Conservation (phyloP, 2,113 vertebrate genomes). For the Blennius ocellaris region DNA sequence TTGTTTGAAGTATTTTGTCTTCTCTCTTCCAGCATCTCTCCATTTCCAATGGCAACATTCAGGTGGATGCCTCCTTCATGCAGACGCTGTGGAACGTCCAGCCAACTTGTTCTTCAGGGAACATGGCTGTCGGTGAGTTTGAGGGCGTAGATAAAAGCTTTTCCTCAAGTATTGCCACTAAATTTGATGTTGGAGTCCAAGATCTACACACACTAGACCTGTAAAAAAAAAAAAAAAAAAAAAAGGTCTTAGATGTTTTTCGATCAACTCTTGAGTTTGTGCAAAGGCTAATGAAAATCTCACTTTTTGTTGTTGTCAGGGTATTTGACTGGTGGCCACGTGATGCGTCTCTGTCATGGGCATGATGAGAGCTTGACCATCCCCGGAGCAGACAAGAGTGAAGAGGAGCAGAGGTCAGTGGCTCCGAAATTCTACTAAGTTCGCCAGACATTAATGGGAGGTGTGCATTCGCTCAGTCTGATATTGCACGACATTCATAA, state of each 20-base stretch:
- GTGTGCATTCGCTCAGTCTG: too few species aligned
- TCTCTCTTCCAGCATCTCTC: conserved; percentile 90
- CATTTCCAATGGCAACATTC: conserved; percentile 88
- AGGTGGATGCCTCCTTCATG: conserved; percentile 98
- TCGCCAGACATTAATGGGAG: too few species aligned
- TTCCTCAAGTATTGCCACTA: not conserved
- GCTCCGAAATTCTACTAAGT: too few species aligned
- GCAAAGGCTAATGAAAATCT: not conserved
- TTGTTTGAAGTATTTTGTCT: not conserved
- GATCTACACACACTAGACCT: not conserved
- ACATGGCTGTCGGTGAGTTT: conserved; percentile 89
- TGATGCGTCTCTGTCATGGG: conserved; percentile 94
- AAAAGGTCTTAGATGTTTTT: too few species aligned
- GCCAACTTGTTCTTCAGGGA: conserved; percentile 93
- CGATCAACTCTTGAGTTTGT: not conserved
- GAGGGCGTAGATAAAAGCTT: too few species aligned
- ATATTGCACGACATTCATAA: too few species aligned
- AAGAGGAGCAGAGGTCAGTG: conserved; percentile 90
- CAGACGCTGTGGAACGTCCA: conserved; percentile 98
- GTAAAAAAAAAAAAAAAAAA: not conserved
- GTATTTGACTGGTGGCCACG: conserved; percentile 92
- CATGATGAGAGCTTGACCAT: conserved; percentile 96
- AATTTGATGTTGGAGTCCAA: too few species aligned
- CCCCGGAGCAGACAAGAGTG: conserved; percentile 89
- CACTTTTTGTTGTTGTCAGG: conserved; percentile 76